Percentiles rank a stretch among this genome's conserved stretches.
Evolutionary conservation across 2,113 vertebrate species (phyloP).

Genomic region (Sebastes fasciatus): DNA sequence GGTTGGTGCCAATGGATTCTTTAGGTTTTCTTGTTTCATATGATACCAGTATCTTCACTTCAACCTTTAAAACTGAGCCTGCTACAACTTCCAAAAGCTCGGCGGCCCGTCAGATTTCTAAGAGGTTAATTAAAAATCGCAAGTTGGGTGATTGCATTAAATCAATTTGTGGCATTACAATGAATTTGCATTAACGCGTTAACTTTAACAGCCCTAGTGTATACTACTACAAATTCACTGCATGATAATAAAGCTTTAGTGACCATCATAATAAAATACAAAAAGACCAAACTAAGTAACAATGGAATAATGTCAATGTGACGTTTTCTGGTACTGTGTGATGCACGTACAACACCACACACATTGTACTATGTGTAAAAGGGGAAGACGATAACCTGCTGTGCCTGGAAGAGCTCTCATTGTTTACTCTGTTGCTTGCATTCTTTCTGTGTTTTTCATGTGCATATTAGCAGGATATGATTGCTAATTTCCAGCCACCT

Average conservation of each 20-base stretch:
- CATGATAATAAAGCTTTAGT: not conserved
- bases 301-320: not conserved
- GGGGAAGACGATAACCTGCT: not conserved
- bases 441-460: not conserved
- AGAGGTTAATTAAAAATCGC: no score
- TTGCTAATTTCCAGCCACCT: constrained; percentile 25
- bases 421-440: not conserved
- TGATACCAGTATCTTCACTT: no score
- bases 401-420: not conserved
- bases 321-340: not conserved
- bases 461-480: constrained; percentile 11
- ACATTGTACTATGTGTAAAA: not conserved
- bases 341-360: not conserved
- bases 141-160: no score
- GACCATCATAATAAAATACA: not conserved
- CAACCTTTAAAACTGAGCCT: no score
- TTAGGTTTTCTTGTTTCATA: no score
- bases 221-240: not conserved
- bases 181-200: no score
- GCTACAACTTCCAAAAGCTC: no score
- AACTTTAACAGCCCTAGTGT: no score
- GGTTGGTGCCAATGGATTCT: no score
- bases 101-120: no score
- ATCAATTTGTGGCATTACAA: no score
- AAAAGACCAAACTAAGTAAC: not conserved